A percentile compares a stretch with the other conserved stretches of the same genome.
These are phyloP conservation scores for Bicyclus anynana DNA, from an alignment of 1,140 invertebrate species.

Conservation along the genomic window DNA sequence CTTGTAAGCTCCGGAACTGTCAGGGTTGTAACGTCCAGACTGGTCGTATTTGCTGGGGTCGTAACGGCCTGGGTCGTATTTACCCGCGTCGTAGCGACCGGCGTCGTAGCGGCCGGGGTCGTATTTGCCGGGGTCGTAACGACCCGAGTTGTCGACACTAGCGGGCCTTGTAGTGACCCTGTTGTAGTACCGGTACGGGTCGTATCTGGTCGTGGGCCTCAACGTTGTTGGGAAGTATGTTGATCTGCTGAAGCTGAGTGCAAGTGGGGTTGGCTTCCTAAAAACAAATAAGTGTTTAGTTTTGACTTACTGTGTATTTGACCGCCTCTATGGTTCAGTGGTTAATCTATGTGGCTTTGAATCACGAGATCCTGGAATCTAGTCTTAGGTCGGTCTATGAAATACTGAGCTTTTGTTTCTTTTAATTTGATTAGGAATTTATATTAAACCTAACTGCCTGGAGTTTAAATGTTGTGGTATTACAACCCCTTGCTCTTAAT, in stretches of 20 bases:
- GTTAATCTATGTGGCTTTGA: too few species aligned
- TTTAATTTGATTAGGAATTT: too few species aligned
- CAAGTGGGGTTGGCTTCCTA: slow-evolving; percentile 8
- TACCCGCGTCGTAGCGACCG: slow-evolving; percentile 27
- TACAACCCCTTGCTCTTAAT: too few species aligned
- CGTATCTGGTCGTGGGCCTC: slow-evolving; percentile 4
- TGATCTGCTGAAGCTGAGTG: background rate
- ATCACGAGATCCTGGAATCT: too few species aligned
- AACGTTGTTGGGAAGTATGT: background rate
- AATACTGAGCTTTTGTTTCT: too few species aligned
- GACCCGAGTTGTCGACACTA: slow-evolving; percentile 9
- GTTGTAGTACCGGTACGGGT: slow-evolving; percentile 15
- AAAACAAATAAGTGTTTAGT: slow-evolving; percentile 4
- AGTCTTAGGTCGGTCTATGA: too few species aligned
- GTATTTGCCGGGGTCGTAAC: slow-evolving; percentile 23
- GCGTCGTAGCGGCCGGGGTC: slow-evolving; percentile 13
- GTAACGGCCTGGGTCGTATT: slow-evolving; percentile 42
- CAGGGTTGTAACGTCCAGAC: slow-evolving; percentile 52
- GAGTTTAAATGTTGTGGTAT: too few species aligned
- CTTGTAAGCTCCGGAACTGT: slow-evolving; percentile 52
- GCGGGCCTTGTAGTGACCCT: background rate
- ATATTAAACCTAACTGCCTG: too few species aligned
- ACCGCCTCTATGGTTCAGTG: too few species aligned
- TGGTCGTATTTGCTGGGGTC: slow-evolving; percentile 42
- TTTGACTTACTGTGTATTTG: too few species aligned